Evolutionary conservation across 2,113 vertebrate species (phyloP).

Genomic region (Nothocercus nigrocapillus): DNA sequence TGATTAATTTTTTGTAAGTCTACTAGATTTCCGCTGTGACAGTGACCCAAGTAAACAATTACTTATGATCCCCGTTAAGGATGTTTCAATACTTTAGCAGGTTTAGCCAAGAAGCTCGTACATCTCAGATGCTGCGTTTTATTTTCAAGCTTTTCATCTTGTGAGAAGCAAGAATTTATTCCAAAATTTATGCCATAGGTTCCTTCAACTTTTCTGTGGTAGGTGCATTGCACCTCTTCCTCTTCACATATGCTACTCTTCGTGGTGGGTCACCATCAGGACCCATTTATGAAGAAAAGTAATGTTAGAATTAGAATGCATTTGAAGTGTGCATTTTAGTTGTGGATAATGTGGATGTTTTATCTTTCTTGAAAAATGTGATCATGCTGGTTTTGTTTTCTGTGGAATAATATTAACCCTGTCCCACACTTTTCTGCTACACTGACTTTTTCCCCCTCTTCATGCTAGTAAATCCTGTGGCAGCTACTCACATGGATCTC

Average conservation of each 20-base stretch:
- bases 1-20: neutral
- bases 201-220: no score
- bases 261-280: neutral
- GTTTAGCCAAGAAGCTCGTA: no score
- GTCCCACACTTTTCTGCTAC: fast-evolving
- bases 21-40: neutral
- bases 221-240: no score
- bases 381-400: fast-evolving
- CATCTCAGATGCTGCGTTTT: fast-evolving
- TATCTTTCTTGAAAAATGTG: fast-evolving
- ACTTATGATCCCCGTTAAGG: neutral
- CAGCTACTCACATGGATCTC: fast-evolving
- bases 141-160: fast-evolving
- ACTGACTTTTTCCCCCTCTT: neutral
- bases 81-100: neutral
- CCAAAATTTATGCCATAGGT: neutral
- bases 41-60: neutral
- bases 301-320: neutral
- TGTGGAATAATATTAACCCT: neutral
- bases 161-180: fast-evolving
- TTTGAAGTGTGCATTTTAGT: fast-evolving
- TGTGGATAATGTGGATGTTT: fast-evolving
- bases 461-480: neutral
- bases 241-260: neutral
- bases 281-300: neutral